Base-by-base conservation (phyloP, 2,888 invertebrate genomes). In the Hyalella azteca region DNA sequence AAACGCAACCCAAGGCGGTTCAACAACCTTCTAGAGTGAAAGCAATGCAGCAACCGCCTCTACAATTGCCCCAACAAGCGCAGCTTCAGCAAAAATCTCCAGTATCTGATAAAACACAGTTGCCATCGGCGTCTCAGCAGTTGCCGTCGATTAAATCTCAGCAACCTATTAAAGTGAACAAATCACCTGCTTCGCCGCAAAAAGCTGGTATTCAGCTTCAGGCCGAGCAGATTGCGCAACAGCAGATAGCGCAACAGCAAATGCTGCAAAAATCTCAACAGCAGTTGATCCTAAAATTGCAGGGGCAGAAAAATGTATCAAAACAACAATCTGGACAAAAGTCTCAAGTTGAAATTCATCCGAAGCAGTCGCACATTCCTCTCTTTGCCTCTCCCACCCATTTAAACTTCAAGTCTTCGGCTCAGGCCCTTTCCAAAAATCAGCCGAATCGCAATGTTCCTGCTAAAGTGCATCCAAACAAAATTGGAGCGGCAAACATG, bases 301-400 rank as follows among this genome's bases (percentile, higher is more conserved):
- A 45, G 45, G n/a, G n/a, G n/a, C n/a, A n/a, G n/a, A n/a, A n/a
- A n/a, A n/a, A n/a, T n/a, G n/a, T n/a, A n/a, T n/a, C n/a, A n/a
- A n/a, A n/a, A n/a, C n/a, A n/a, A n/a, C n/a, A n/a, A n/a, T n/a
- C n/a, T n/a, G n/a, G n/a, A n/a, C n/a, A n/a, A n/a, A n/a, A n/a
- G n/a, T n/a, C n/a, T n/a, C n/a, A n/a, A n/a, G n/a, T n/a, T n/a
- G n/a, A n/a, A n/a, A n/a, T 19, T 9, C 54, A 54, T 11, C 26
- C 26, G 36, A 66, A 66, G 26, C 66, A 66, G 36, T 66, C 66
- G 19, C 66, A 66, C 66, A 66, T 66, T 36, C 66, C 66, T 36
- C 36, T 66, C 19, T 66, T 66, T 66, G 66, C 66, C 36, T 66
- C 66, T 19, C 66, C 66, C 36, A 66, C 66, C 0, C 66, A 66